A percentile compares a stretch with the other conserved stretches of the same genome.
Evolutionary conservation across 2,113 vertebrate genomes (phyloP).

Genomic region (Irena cyanogastra): DNA sequence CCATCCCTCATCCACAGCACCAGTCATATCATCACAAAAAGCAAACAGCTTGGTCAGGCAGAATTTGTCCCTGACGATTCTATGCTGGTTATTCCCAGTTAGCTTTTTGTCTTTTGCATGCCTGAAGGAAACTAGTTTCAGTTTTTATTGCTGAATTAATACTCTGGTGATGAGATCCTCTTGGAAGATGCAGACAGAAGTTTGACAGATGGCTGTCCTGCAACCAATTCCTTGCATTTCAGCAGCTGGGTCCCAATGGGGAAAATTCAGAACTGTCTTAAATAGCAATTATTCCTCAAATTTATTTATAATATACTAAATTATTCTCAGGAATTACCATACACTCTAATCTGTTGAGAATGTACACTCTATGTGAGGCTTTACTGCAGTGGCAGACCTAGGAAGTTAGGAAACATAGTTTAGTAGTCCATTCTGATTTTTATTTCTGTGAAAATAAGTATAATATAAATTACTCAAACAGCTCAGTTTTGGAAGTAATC

Average conservation of each 20-base stretch:
- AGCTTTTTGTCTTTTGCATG: background rate
- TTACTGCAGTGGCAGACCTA: background rate
- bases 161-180: background rate
- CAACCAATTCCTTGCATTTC: background rate
- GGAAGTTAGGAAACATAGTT: background rate
- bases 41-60: background rate
- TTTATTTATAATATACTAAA: background rate
- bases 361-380: background rate
- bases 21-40: background rate
- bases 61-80: background rate
- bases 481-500: background rate
- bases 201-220: background rate
- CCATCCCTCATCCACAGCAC: background rate
- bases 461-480: background rate
- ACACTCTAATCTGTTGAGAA: background rate
- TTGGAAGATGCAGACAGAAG: background rate
- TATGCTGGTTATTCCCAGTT: background rate
- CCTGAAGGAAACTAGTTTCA: background rate
- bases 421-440: background rate
- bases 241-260: background rate
- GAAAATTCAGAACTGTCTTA: background rate
- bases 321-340: background rate
- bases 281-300: background rate
- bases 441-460: background rate
- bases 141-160: background rate